These are phyloP conservation scores for Anhinga rufa DNA, from an alignment of 2,113 vertebrate genomes.

Conservation along the genomic window DNA sequence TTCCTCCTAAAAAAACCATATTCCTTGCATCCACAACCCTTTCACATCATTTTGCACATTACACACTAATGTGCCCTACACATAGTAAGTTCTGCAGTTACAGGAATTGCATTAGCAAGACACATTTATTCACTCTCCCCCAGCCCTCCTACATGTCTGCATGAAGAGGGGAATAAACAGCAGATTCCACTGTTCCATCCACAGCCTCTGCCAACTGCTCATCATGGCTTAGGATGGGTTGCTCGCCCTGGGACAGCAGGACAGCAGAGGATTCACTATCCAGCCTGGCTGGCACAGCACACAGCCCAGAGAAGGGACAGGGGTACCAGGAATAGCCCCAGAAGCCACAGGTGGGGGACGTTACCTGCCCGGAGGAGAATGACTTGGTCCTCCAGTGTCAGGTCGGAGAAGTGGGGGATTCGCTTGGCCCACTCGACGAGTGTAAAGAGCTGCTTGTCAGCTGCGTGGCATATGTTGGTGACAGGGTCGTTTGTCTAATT, in stretches of 20 bases:
- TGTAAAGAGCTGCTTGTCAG: constrained; percentile 96
- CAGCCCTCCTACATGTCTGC: background rate
- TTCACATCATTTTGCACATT: background rate
- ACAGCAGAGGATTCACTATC: background rate
- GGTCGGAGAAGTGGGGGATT: constrained; percentile 92
- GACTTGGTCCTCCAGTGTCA: constrained; percentile 92
- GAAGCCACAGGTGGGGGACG: background rate
- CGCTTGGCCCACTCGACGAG: constrained; percentile 96
- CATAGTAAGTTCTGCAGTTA: background rate
- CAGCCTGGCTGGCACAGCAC: background rate
- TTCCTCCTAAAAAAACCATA: background rate
- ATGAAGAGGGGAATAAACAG: background rate
- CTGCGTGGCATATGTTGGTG: constrained; percentile 95
- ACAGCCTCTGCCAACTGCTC: background rate
- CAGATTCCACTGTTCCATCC: background rate
- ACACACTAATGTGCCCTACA: too few species aligned
- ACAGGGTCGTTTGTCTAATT: constrained; percentile 90
- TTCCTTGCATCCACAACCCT: background rate
- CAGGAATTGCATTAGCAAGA: background rate
- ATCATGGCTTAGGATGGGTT: fast-evolving
- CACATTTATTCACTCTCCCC: background rate
- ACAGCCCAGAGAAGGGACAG: background rate
- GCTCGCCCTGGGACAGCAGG: background rate
- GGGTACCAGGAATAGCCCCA: background rate
- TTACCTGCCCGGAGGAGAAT: constrained; percentile 93